phyloP scores from a whole-genome alignment of 2,113 vertebrate species.

The Hemichromis elongatus region DNA sequence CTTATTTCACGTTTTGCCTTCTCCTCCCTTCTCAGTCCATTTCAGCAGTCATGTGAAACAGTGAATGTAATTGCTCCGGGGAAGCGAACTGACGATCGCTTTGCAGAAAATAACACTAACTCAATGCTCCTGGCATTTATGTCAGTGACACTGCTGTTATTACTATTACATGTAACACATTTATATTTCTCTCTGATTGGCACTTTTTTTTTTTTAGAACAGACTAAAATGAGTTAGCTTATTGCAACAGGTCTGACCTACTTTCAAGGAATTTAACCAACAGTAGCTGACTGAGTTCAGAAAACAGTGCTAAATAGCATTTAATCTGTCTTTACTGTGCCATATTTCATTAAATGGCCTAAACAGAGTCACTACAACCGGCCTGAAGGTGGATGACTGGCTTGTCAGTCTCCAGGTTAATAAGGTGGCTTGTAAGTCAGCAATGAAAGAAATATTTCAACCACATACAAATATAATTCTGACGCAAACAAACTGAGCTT shows the following conservation, averaged over 20 bases:
- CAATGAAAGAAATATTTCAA: not conserved
- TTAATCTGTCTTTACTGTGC: not conserved
- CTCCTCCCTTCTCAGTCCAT: not conserved
- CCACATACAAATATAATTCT: not conserved
- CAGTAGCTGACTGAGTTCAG: conserved; percentile 1
- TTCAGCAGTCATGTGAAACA: conserved; percentile 39
- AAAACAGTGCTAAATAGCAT: not conserved
- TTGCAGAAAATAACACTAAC: not conserved
- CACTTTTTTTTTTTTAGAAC: not conserved
- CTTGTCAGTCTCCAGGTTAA: not conserved
- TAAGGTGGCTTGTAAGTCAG: not conserved
- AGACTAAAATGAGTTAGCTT: not conserved
- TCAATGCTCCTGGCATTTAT: not conserved
- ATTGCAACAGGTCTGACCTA: conserved; percentile 42
- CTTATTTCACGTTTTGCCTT: not conserved
- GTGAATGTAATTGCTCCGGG: conserved; percentile 22
- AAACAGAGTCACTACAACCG: not conserved
- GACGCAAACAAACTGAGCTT: not conserved
- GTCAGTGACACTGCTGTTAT: not conserved
- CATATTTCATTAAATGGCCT: not conserved
- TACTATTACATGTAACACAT: not conserved
- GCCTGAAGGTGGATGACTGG: not conserved
- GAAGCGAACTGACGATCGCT: not conserved
- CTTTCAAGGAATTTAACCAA: conserved; percentile 22
- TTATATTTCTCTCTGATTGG: not conserved